Percentiles rank a stretch among this genome's conserved stretches.
phyloP scores from a whole-genome alignment of 2,888 invertebrate genomes.

The Pseudococcus longispinus region DNA sequence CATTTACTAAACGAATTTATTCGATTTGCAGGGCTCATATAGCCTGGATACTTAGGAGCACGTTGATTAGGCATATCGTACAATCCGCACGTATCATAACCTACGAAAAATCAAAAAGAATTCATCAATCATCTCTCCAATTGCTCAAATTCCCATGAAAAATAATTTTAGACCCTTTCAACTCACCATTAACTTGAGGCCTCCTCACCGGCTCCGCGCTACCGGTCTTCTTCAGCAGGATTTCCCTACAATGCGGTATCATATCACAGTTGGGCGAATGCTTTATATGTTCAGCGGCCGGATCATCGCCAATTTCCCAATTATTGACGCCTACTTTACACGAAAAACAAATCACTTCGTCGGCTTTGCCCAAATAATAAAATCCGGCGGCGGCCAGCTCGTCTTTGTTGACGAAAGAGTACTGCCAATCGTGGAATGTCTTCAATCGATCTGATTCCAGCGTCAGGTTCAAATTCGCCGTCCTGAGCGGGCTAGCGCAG shows the following conservation, averaged over 20 bases:
- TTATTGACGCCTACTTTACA: conserved; percentile 75
- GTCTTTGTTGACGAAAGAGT: conserved; percentile 69
- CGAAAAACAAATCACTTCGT: conserved; percentile 79
- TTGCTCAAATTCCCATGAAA: background rate
- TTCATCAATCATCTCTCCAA: background rate
- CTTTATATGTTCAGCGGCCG: conserved; percentile 72
- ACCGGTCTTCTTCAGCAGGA: background rate
- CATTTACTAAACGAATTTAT: conserved; percentile 77
- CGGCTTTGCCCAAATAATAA: conserved; percentile 75
- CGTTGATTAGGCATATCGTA: background rate
- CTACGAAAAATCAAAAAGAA: background rate
- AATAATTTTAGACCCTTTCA: background rate
- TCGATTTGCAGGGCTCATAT: conserved; percentile 74
- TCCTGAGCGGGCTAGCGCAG: background rate
- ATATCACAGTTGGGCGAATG: conserved; percentile 68
- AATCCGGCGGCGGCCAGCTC: conserved; percentile 82
- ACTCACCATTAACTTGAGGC: background rate
- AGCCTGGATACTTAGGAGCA: conserved; percentile 63
- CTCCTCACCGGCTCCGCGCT: background rate
- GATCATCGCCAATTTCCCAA: conserved; percentile 74
- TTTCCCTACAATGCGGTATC: background rate
- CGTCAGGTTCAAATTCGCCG: conserved; percentile 7
- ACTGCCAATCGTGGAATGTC: conserved; percentile 80
- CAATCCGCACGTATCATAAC: conserved; percentile 38
- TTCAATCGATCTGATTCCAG: conserved; percentile 65